Base-by-base conservation (phyloP, 2,888 invertebrate genomes). In the Rotaria magnacalcarata region DNA sequence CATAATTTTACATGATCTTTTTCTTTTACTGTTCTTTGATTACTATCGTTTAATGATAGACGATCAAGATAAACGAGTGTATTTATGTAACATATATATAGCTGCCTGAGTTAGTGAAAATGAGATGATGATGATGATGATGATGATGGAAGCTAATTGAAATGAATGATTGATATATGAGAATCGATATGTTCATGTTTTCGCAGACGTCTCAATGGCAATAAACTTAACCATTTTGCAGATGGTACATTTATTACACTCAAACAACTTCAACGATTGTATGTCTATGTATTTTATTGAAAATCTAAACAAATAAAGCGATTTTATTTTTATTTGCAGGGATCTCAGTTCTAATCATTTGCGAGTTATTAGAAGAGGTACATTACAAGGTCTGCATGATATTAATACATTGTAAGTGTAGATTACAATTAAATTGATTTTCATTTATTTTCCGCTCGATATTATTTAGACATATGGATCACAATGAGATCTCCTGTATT, bases 211-310 rank as follows among this genome's bases (percentile, higher is more conserved):
- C 54, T 84, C 21, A 58, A 58, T 24, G 41, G 54, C 34, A 56
- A 56, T 84, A 54, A 58, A 54, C 41, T 80, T 34, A 80, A 80
- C n/a, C 80, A 80, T 0, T 92, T 99, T 88, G 95, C 95, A 67
- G 97, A 98, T 91, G 96, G 96, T 87, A 97, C 97, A 16, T 98
- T 99, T 90, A 94, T 94, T 89, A 94, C 96, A 11, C 93, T 98
- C 90, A 94, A 94, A 88, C 96, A 95, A 90, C 96, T 98, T 89
- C 96, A 97, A 91, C 97, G 97, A 50, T 91, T 98, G 96, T 98
- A 93, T 95, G 96, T 95, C 2, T 21, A 3, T 67, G 67, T 1
- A 34, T 75, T 67, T 10, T 2, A 47, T 21, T 10, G 0, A 41
- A 43, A 43, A 16, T 0, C 4, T 47, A 4, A n/a, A n/a, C 4